Evolutionary conservation across 2,888 invertebrate genomes (phyloP).

Genomic region (Rugalucina vietnamica): DNA sequence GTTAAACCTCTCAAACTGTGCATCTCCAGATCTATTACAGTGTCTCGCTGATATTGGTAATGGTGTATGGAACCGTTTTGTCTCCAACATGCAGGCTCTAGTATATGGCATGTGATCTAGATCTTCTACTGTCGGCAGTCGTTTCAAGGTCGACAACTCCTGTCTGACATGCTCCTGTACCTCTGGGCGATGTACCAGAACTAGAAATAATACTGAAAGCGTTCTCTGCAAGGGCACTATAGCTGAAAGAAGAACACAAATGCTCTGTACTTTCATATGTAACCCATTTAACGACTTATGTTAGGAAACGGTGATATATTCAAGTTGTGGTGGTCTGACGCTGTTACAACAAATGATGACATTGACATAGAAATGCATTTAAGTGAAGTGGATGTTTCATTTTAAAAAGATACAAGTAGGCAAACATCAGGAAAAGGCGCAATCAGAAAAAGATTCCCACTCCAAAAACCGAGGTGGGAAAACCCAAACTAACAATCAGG

Average conservation of each 20-base stretch:
- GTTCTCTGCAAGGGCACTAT: conserved; percentile 65
- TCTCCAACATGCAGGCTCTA: conserved; percentile 70
- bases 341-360: too few species aligned
- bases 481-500: too few species aligned
- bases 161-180: conserved; percentile 69
- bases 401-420: too few species aligned
- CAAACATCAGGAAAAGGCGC: too few species aligned
- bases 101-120: conserved; percentile 65
- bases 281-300: too few species aligned
- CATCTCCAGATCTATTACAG: conserved; percentile 64
- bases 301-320: too few species aligned
- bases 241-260: conserved; percentile 54
- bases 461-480: too few species aligned
- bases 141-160: conserved; percentile 67
- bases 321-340: too few species aligned
- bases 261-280: too few species aligned
- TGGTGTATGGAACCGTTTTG: conserved; percentile 71
- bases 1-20: conserved; percentile 60
- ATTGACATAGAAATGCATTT: too few species aligned
- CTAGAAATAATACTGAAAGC: conserved; percentile 65
- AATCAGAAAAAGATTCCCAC: too few species aligned
- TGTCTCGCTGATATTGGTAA: conserved; percentile 76
- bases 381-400: too few species aligned
- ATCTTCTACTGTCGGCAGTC: conserved; percentile 62
- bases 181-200: conserved; percentile 67